Base-by-base conservation (phyloP, 2,113 vertebrate species). In the Saguinus imperator region DNA sequence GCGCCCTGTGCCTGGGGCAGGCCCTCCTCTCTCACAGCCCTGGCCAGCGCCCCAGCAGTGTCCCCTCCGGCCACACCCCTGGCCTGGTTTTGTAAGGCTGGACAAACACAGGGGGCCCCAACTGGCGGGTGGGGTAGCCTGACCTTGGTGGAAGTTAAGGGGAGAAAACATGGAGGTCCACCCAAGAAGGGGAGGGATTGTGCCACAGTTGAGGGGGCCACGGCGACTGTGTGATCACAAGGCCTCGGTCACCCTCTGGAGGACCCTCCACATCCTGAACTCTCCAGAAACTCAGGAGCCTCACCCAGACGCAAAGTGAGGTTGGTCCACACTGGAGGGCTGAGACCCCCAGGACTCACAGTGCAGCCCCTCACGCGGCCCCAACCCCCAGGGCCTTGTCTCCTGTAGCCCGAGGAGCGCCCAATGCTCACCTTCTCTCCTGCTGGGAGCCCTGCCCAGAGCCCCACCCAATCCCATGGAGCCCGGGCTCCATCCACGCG, bases 241-340 rank as follows among this genome's bases (percentile, higher is more conserved):
- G 0, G 18, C 48, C 7, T 21, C 5, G 21, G 12, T 7, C 20
- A 23, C 55, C 55, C 45, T 16, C 23, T 2, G 37, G 25, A 75
- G 87, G n/a, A 23, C 35, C 29, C 17, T 29, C 37, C 25, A n/a
- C 27, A 21, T 5, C 18, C 35, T 11, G 43, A 77, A 29, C 16
- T n/a, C 37, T 25, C 85, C 40, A 27, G 21, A 77, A 55, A 32
- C 13, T 1, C 7, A 2, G 66, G 25, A 29, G 16, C 8, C 43
- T 35, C 32, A 16, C 17, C 52, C 25, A 9, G 37, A 48, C 1
- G 0, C 13, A 3, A 17, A 29, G n/a, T 8, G 14, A 9, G 1
- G 0, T 5, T 29, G 3, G 5, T 9, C 4, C 50, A 48, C 18
- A 6, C 4, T 0, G 0, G 27, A 6, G 1, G 4, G 3, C 57